A percentile compares a stretch with the other conserved stretches of the same genome.
Evolutionary conservation across 2,888 invertebrate species (phyloP).

Genomic region (Acrocera orbiculus): DNA sequence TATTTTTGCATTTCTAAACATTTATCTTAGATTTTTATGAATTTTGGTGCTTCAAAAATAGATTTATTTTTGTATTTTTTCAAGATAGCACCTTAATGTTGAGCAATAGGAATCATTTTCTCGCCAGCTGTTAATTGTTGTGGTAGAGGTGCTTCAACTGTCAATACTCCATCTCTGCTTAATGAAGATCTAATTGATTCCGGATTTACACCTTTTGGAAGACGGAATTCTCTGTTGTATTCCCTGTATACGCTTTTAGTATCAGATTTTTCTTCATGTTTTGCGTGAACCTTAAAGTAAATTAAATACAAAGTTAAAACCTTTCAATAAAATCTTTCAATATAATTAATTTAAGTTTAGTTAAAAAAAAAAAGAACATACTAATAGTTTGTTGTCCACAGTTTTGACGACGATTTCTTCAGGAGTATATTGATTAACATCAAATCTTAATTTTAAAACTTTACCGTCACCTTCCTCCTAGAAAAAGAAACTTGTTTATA

Average conservation of each 20-base stretch:
- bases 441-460: constrained; percentile 85
- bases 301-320: constrained; percentile 6
- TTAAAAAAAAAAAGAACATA: constrained; percentile 34
- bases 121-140: constrained; percentile 35
- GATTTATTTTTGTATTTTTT: no score
- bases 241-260: constrained; percentile 94
- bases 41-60: no score
- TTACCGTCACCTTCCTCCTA: constrained; percentile 90
- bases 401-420: constrained; percentile 98
- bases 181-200: constrained; percentile 90
- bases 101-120: constrained; percentile 32
- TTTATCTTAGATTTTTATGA: no score
- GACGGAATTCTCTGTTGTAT: constrained; percentile 92
- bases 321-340: neutral
- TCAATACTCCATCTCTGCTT: constrained; percentile 90
- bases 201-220: constrained; percentile 93
- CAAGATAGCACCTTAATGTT: no score
- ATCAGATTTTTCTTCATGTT: constrained; percentile 95
- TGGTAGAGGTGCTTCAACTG: constrained; percentile 92
- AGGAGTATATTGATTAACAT: constrained; percentile 90
- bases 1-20: no score
- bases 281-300: constrained; percentile 73
- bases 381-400: constrained; percentile 91
- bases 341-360: no score
- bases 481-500: no score